phyloP scores from a whole-genome alignment of 2,888 invertebrate genomes.

The Antheraea assamensis region DNA sequence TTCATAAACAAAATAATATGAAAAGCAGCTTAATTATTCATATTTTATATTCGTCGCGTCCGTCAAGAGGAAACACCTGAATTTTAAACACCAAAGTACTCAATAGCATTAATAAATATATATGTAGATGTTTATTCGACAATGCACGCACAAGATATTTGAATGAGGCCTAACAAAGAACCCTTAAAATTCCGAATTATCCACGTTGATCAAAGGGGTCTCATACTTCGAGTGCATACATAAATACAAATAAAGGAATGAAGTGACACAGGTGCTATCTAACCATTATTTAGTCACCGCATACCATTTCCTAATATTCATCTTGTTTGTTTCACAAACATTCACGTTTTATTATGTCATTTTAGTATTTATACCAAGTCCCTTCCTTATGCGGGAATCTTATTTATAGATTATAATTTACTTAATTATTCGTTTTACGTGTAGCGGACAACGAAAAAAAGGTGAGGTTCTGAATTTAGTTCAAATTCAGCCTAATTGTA shows the following conservation, averaged over 20 bases:
- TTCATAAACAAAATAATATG: neutral
- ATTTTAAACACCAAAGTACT: neutral
- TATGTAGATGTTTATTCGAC: conserved; percentile 3
- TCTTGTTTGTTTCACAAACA: conserved; percentile 37
- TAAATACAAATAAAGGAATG: conserved; percentile 40
- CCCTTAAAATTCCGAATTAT: conserved; percentile 15
- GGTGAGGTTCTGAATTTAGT: no score
- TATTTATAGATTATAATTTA: conserved; percentile 22
- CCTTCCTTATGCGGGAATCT: conserved; percentile 23
- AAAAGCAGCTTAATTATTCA: neutral
- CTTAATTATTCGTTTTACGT: no score
- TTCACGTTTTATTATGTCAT: conserved; percentile 46
- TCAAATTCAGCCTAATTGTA: no score
- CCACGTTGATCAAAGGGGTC: conserved; percentile 33
- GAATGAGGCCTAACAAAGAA: conserved; percentile 13
- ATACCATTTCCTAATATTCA: conserved; percentile 49
- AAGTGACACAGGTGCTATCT: conserved; percentile 57
- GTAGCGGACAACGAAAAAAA: no score
- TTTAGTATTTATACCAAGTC: conserved; percentile 31
- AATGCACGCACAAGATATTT: neutral
- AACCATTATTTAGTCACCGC: conserved; percentile 47
- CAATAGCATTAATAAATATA: neutral
- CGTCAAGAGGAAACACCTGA: conserved; percentile 1
- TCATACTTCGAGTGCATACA: conserved; percentile 25
- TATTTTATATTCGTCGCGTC: neutral